phyloP scores from a whole-genome alignment of 2,113 vertebrate species.

The Panthera leo region DNA sequence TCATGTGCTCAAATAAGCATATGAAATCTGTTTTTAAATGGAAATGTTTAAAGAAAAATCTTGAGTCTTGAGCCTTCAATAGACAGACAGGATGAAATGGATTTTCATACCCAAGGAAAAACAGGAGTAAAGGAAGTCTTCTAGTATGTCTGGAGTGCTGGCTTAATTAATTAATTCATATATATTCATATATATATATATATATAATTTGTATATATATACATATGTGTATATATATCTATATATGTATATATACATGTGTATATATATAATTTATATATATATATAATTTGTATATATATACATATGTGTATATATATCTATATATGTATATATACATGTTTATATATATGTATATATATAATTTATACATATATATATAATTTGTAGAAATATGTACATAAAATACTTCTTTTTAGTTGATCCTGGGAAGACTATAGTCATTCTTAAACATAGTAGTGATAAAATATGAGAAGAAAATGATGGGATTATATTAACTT shows the following conservation, averaged over 20 bases:
- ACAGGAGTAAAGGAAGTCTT: background rate
- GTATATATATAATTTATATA: too few relatives aligned
- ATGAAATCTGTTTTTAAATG: background rate
- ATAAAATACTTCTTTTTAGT: background rate
- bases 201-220: too few relatives aligned
- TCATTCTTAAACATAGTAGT: background rate
- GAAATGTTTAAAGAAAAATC: conserved; percentile 2
- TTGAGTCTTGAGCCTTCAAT: background rate
- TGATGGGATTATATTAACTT: background rate
- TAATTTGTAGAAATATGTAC: background rate
- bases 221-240: too few relatives aligned
- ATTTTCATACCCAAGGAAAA: background rate
- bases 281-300: too few relatives aligned
- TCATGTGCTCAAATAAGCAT: background rate
- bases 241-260: too few relatives aligned
- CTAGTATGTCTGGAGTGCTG: background rate
- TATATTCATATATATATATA: too few relatives aligned
- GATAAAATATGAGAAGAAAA: background rate
- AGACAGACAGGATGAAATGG: background rate
- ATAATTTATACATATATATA: background rate
- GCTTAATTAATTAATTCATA: too few relatives aligned
- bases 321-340: too few relatives aligned
- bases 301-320: too few relatives aligned
- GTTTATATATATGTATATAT: too few relatives aligned
- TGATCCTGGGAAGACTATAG: background rate